These are phyloP conservation scores for Dendrocopos noguchii DNA, from an alignment of 2,113 vertebrate genomes.

Conservation along the genomic window DNA sequence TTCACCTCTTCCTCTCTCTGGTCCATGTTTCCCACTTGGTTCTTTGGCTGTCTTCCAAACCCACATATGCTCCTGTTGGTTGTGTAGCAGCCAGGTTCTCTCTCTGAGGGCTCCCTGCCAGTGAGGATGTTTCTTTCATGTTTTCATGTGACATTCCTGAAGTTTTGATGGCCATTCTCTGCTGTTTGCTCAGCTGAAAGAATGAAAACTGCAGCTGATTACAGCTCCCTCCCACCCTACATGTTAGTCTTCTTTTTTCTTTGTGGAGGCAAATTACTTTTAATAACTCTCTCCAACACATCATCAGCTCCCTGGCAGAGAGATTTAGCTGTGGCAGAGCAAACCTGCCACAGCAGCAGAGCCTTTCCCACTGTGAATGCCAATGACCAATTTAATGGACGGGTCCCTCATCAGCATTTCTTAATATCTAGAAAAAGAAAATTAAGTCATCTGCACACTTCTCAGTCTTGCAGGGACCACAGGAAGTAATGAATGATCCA, in stretches of 20 bases:
- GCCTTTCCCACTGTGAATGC: background rate
- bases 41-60: background rate
- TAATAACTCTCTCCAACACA: conserved; percentile 9
- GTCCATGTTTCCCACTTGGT: accelerated
- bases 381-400: background rate
- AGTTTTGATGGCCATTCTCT: background rate
- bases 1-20: background rate
- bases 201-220: background rate
- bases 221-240: background rate
- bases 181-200: background rate
- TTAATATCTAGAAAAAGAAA: background rate
- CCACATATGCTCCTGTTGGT: accelerated
- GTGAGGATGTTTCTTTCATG: accelerated
- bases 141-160: background rate
- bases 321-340: background rate
- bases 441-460: background rate
- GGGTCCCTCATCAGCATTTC: background rate
- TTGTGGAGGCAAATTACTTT: conserved; percentile 9
- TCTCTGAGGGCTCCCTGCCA: background rate
- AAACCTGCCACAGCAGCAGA: background rate
- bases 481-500: background rate
- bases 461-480: background rate
- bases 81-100: background rate
- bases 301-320: background rate
- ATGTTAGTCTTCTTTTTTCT: background rate